Conservation (phyloP, 2,113 vertebrate genomes). For the Chlorocebus sabaeus region DNA sequence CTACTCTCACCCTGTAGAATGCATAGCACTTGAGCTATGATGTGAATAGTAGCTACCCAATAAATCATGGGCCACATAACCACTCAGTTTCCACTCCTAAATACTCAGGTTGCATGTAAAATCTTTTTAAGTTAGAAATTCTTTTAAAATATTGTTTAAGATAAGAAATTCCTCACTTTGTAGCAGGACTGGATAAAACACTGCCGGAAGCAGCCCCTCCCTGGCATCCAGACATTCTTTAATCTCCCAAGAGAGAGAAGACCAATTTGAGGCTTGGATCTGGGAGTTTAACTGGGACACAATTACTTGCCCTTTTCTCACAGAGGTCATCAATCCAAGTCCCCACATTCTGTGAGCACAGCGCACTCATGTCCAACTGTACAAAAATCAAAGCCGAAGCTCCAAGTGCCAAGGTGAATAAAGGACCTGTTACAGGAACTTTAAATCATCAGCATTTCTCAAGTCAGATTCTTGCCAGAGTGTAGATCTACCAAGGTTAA, state of each 20-base stretch:
- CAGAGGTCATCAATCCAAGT: not conserved
- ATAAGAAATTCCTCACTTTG: not conserved
- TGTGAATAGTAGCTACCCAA: not conserved
- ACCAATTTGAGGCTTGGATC: not conserved
- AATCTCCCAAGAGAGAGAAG: not conserved
- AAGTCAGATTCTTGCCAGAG: not conserved
- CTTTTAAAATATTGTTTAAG: not conserved
- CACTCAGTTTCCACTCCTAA: not conserved
- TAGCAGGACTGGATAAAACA: not conserved
- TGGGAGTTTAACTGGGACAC: not conserved
- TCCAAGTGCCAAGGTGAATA: not conserved
- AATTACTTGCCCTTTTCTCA: not conserved
- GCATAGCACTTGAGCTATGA: not conserved
- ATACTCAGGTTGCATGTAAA: not conserved
- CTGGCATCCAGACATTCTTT: not conserved
- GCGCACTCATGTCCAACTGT: not conserved
- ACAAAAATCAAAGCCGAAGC: not conserved
- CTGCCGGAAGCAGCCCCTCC: not conserved
- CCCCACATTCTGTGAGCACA: not conserved
- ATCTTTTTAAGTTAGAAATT: not conserved
- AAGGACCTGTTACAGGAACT: not conserved
- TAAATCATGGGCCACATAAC: not conserved
- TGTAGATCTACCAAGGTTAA: not conserved
- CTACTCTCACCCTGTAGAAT: not conserved
- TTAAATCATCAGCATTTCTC: not conserved